Percentiles rank a stretch among this genome's conserved stretches.
Conservation (phyloP, 2,113 vertebrate genomes). For the Thinocorus orbignyianus region DNA sequence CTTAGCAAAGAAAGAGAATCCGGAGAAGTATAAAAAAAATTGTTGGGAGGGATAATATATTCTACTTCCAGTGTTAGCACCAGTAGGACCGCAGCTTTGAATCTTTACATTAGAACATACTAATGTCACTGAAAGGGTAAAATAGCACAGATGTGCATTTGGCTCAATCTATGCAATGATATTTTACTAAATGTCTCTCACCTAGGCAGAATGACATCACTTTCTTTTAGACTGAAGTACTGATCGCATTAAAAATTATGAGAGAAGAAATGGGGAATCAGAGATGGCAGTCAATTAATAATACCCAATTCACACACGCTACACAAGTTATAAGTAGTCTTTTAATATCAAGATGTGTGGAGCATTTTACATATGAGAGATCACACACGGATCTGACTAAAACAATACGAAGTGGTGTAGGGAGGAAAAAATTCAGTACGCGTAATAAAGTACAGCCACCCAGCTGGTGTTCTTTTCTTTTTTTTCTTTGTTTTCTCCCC, state of each 20-base stretch:
- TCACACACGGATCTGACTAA: background rate
- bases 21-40: background rate
- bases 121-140: background rate
- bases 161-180: background rate
- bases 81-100: background rate
- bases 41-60: background rate
- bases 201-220: background rate
- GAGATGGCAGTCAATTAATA: background rate
- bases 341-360: background rate
- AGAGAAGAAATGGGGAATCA: background rate
- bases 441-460: background rate
- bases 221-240: background rate
- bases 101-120: background rate
- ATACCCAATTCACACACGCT: background rate
- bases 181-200: background rate
- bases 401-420: fast-evolving
- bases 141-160: background rate
- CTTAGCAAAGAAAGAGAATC: background rate
- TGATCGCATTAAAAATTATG: background rate
- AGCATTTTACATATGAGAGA: background rate
- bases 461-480: background rate
- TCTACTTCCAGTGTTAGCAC: background rate
- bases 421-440: background rate
- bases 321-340: background rate
- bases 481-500: fast-evolving